A percentile compares a stretch with the other conserved stretches of the same genome.
Evolutionary conservation across 2,113 vertebrate species (phyloP).

Genomic region (Oreochromis spilurus): DNA sequence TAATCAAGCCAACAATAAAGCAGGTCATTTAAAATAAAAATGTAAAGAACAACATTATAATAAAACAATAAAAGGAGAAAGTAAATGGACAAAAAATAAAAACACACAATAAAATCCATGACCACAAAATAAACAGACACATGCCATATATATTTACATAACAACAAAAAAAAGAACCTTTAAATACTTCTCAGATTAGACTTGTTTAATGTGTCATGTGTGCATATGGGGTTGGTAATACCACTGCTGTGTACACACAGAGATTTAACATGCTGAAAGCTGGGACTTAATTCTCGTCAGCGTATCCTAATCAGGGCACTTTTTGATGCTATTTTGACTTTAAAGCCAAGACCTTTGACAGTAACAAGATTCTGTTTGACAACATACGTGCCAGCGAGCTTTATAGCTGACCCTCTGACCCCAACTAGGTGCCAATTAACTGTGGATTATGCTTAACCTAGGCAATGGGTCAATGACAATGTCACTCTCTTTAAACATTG

Average conservation of each 20-base stretch:
- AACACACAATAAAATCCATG: neutral
- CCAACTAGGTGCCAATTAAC: conserved; percentile 73
- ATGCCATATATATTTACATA: neutral
- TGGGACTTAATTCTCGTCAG: conserved; percentile 19
- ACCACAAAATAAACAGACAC: neutral
- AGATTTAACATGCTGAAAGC: conserved; percentile 24
- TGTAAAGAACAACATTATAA: neutral
- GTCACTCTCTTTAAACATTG: conserved; percentile 58
- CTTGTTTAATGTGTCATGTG: conserved; percentile 15
- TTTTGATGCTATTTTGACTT: conserved; percentile 64
- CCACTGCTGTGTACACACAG: conserved; percentile 17
- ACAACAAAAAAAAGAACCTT: neutral
- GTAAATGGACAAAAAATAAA: neutral
- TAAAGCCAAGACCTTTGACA: conserved; percentile 56
- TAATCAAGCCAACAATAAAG: neutral
- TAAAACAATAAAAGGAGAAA: neutral
- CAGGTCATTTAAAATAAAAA: neutral
- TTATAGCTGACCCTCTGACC: conserved; percentile 60
- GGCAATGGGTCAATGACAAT: conserved; percentile 64
- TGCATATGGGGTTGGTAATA: neutral
- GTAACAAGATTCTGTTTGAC: conserved; percentile 71
- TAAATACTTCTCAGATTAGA: neutral
- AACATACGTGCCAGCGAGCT: conserved; percentile 64
- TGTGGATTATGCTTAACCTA: conserved; percentile 72
- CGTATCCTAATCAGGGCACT: conserved; percentile 39